These are phyloP conservation scores for sheep (Ovis aries) DNA, from an alignment of 2,113 vertebrate species.

Conservation along the genomic window DNA sequence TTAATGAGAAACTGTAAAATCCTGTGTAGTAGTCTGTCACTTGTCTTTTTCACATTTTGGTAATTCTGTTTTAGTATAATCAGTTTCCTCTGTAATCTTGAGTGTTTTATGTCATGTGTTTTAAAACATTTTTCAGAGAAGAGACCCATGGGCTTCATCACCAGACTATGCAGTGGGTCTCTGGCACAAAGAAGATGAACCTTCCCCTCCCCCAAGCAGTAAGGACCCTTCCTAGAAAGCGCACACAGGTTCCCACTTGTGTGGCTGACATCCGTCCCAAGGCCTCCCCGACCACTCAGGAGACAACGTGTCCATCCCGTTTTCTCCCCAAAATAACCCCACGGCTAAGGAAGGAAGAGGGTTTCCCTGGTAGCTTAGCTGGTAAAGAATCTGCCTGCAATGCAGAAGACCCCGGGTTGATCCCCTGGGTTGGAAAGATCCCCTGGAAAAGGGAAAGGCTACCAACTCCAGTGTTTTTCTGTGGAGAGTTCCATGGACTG, in stretches of 20 bases:
- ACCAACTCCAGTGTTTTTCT: not conserved
- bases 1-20: not conserved
- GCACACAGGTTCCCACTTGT: fast-evolving
- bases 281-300: not conserved
- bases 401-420: not conserved
- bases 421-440: not conserved
- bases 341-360: not conserved
- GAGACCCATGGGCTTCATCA: not conserved
- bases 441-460: not conserved
- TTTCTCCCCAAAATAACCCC: not conserved
- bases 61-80: not conserved
- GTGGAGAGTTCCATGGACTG: not conserved
- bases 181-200: too few relatives aligned
- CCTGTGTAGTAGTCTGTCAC: not conserved
- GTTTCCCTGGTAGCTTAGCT: not conserved
- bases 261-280: fast-evolving
- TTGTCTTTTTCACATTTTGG: not conserved
- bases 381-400: not conserved
- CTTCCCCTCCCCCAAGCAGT: not conserved
- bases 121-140: not conserved
- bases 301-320: fast-evolving
- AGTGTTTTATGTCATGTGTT: not conserved
- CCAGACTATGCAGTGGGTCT: not conserved
- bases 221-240: not conserved
- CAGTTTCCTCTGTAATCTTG: not conserved